Evolutionary conservation across 1,140 invertebrate genomes (phyloP), one percentile per base, ranked within the genome.

Genomic region (Zaprionus taronus): DNA sequence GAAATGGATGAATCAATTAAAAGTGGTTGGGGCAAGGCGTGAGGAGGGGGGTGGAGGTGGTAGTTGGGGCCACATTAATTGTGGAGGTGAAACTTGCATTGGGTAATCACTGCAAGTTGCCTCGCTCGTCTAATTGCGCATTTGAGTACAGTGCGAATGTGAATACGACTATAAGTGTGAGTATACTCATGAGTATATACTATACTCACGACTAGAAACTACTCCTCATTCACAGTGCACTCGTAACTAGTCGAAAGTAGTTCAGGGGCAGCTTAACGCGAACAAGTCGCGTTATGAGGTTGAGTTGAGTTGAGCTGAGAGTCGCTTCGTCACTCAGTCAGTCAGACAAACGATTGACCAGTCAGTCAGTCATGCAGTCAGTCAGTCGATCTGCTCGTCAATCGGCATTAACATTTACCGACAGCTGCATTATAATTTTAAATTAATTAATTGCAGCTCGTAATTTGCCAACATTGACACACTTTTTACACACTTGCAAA

Each of bases 381-480:
- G 20, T 71, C 69, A 56, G 55, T 49, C n/a, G 12, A 24, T 47
- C 22, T 1, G 11, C 17, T 14, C 12, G 34, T 57, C 65, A 67
- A 60, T 62, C 24, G 38, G 60, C 63, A 57, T 72, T 72, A 57
- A 66, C 28, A 57, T 58, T 26, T 22, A 49, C 55, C 26, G 22
- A n/a, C 62, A 34, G 28, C 38, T 72, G 70, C 66, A 70, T 70
- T 75, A 57, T 44, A 75, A 75, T 75, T 69, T 70, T 61, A 57
- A 75, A 70, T 75, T 75, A 70, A 75, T 75, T 75, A 75, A 75
- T 70, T 75, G 60, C 72, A 75, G 63, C 63, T 70, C 58, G 41
- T 75, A 75, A 75, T 75, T 64, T 75, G 66, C 72, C 72, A 75
- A 51, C 72, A 75, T 75, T 75, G 72, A 75, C 72, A 75, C 72